Base-by-base conservation (phyloP, 1,140 invertebrate species). In the Hypsibius dujardini region DNA sequence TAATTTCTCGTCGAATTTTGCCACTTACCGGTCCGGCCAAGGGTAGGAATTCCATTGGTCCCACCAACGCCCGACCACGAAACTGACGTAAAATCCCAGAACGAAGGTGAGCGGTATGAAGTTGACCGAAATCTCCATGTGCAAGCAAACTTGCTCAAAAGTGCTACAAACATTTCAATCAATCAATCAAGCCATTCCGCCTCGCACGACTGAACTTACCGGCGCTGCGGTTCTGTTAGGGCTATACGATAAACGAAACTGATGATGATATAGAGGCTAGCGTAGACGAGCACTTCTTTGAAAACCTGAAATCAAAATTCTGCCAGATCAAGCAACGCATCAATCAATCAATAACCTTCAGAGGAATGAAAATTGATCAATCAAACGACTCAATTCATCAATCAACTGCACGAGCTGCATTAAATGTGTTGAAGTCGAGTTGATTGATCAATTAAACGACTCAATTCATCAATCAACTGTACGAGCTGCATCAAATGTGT, bases 51-150 rank as follows among this genome's bases (percentile, higher is more conserved):
- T 75, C 70, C 74, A 78, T 72, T 79, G 78, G 40, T 75, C 73
- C 77, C 77, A 78, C 77, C 77, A 78, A 72, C 77, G 59, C 47
- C 72, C 72, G 14, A 79, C 77, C 42, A 79, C 75, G 47, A 79
- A 73, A 1, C 74, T 73, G 7, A 78, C 75, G 70, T 79, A 78
- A 71, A 78, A 78, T 46, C 77, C 77, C 2, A 78, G 75, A 14
- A 78, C 75, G 72, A 78, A 78, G 1, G 77, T 77, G 47, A 78
- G 70, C 1, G 77, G 77, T 14, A 78, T 75, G 28, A 78, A 73
- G 42, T 74, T 73, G 1, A 74, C 74, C 70, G 77, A 78, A 14
- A 71, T 74, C n/a, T 72, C 74, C 70, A 77, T 77, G 70, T 79
- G 77, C 46, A 75, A 60, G 12, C 76, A 72, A 42, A 78, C 56